A percentile compares a stretch with the other conserved stretches of the same genome.
These are phyloP conservation scores for Vicugna pacos DNA, from an alignment of 2,113 vertebrate species.

Conservation along the genomic window DNA sequence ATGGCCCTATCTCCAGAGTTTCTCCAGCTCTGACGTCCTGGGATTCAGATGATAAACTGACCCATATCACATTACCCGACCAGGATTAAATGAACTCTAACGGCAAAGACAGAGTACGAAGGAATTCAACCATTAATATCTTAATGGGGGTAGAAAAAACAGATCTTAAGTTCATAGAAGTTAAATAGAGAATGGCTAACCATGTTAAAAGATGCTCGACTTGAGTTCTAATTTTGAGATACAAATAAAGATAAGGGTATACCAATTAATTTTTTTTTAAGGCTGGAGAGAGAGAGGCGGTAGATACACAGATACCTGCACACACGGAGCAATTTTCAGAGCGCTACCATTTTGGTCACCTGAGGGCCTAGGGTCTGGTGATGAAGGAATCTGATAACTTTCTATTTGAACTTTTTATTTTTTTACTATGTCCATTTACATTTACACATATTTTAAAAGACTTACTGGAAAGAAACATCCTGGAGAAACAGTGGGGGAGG, in stretches of 20 bases:
- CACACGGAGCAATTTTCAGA: neutral
- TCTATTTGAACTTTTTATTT: neutral
- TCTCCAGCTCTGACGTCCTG: neutral
- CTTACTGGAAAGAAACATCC: neutral
- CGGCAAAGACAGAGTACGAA: neutral
- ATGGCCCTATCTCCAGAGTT: too few relatives aligned
- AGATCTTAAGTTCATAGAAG: neutral
- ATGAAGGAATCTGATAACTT: neutral
- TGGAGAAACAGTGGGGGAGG: neutral
- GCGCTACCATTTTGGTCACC: neutral
- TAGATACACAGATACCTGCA: neutral
- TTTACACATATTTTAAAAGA: neutral
- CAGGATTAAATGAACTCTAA: neutral
- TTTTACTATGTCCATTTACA: neutral
- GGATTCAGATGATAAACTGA: neutral
- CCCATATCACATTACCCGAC: accelerated
- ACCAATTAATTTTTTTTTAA: too few relatives aligned
- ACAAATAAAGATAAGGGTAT: neutral
- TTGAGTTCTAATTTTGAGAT: neutral
- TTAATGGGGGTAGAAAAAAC: neutral
- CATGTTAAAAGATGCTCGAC: neutral
- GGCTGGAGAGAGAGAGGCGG: neutral
- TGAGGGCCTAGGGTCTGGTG: too few relatives aligned
- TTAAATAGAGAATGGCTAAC: neutral
- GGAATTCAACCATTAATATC: neutral